A percentile compares a stretch with the other conserved stretches of the same genome.
Conservation (phyloP, 2,888 invertebrate genomes). For the Mimumesa dahlbomi region DNA sequence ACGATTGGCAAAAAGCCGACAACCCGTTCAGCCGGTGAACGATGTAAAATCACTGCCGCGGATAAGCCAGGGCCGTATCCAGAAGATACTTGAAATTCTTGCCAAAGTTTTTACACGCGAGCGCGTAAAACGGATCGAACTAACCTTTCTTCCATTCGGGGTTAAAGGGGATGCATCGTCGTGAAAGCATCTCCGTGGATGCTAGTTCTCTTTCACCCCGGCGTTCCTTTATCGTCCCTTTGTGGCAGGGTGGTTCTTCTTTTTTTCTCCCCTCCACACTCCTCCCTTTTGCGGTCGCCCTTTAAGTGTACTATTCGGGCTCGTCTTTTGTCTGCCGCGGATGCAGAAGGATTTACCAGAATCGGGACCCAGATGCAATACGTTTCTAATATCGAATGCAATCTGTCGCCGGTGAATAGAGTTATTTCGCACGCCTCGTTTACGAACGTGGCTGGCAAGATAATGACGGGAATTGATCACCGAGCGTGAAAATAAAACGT, state of each 20-base stretch:
- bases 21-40: background rate
- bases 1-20: constrained; percentile 12
- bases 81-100: constrained; percentile 46
- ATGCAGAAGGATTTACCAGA: background rate
- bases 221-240: background rate
- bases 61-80: constrained; percentile 3
- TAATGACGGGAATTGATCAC: no score
- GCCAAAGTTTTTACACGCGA: constrained; percentile 36
- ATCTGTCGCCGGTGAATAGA: no score
- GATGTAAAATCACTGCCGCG: constrained; percentile 21
- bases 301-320: background rate
- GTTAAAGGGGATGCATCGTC: constrained; percentile 39
- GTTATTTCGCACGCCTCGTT: no score
- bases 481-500: no score
- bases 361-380: no score
- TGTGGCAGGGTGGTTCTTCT: background rate
- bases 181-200: background rate
- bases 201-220: background rate
- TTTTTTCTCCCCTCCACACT: background rate
- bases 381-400: no score
- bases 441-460: no score
- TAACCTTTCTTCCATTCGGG: constrained; percentile 4
- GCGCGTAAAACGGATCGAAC: constrained; percentile 11
- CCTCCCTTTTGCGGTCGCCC: no score
- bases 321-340: background rate